Conservation (phyloP, 1,140 invertebrate genomes). For the Gonatopus flavifemur region DNA sequence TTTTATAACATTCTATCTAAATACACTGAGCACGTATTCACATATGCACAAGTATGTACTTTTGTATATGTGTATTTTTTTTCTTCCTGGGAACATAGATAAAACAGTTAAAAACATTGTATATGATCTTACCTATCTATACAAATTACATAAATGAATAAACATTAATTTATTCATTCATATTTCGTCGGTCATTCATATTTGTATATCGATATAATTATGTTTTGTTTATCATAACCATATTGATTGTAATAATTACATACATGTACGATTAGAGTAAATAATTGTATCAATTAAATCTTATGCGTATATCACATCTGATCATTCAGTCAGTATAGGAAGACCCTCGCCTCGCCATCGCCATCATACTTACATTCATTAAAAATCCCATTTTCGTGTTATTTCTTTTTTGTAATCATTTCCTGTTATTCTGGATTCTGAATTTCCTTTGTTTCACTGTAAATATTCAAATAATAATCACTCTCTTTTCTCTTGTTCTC, state of each 20-base stretch:
- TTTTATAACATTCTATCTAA: conserved; percentile 31
- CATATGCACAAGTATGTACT: neutral
- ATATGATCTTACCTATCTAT: conserved; percentile 52
- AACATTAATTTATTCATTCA: no score
- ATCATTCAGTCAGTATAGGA: conserved; percentile 60
- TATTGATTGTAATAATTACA: conserved; percentile 46
- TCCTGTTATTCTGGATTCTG: neutral
- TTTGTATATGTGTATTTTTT: conserved; percentile 4
- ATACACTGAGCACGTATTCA: conserved; percentile 32
- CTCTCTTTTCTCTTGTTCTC: neutral
- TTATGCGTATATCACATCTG: conserved; percentile 60
- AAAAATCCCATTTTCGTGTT: conserved; percentile 14
- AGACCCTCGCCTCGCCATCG: conserved; percentile 56
- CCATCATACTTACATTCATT: conserved; percentile 25
- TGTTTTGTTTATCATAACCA: conserved; percentile 48
- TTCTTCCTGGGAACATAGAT: conserved; percentile 53
- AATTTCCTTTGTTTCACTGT: neutral
- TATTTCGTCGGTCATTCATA: no score
- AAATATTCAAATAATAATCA: neutral
- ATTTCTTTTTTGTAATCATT: neutral
- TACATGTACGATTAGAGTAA: conserved; percentile 45
- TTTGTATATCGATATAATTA: conserved; percentile 41
- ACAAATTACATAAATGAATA: conserved; percentile 43
- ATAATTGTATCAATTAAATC: conserved; percentile 49
- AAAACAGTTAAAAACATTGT: conserved; percentile 56